phyloP scores from a whole-genome alignment of 2,797 vertebrate species.

The Synanceia verrucosa region DNA sequence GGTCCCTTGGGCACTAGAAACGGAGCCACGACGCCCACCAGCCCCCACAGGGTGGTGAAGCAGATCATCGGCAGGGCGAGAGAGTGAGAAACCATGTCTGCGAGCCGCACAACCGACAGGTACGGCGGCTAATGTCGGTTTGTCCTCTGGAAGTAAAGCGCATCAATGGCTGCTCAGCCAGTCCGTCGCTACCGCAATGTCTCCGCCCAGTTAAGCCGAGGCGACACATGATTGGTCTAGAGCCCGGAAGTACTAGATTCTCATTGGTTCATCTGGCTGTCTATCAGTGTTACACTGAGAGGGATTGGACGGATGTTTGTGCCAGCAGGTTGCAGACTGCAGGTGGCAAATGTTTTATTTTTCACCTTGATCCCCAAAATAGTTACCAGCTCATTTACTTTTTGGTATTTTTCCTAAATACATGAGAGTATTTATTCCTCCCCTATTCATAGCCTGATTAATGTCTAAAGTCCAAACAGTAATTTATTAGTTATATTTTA shows the following conservation, averaged over 20 bases:
- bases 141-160: slow-evolving; percentile 19
- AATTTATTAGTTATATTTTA: neutral
- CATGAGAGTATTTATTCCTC: neutral
- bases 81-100: slow-evolving; percentile 94
- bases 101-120: too few relatives aligned
- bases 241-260: rapidly evolving
- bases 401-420: neutral
- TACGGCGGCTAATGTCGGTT: neutral
- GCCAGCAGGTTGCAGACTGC: slow-evolving; percentile 18
- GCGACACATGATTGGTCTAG: slow-evolving; percentile 33
- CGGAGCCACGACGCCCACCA: slow-evolving; percentile 92
- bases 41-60: slow-evolving; percentile 94
- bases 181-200: neutral
- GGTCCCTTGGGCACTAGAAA: slow-evolving; percentile 97
- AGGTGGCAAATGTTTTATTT: neutral
- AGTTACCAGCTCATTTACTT: neutral
- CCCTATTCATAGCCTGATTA: neutral
- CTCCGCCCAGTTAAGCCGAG: slow-evolving; percentile 26
- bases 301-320: slow-evolving; percentile 29
- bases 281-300: slow-evolving; percentile 35
- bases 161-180: slow-evolving; percentile 67
- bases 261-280: slow-evolving; percentile 47
- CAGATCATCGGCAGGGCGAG: slow-evolving; percentile 94
- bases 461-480: neutral
- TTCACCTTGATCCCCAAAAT: neutral